Percentiles rank a stretch among this genome's conserved stretches.
These are phyloP conservation scores for Pantherophis guttatus DNA, from an alignment of 2,113 vertebrate genomes.

Conservation along the genomic window DNA sequence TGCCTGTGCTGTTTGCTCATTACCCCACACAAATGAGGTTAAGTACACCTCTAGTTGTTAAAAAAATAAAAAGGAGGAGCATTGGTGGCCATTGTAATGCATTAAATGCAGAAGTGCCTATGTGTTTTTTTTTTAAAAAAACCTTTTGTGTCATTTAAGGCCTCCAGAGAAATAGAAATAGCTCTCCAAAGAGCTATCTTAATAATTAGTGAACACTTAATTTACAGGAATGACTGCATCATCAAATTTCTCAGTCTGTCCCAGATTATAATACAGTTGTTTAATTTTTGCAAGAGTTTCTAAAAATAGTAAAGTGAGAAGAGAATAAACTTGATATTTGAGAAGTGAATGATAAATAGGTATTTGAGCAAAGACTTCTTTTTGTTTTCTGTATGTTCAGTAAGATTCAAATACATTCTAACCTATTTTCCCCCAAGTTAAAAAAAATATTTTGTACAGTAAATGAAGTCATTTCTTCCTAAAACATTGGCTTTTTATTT, in stretches of 20 bases:
- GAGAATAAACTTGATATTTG: neutral
- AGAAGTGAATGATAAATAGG: neutral
- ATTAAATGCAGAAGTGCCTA: neutral
- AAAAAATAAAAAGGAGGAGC: neutral
- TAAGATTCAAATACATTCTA: constrained; percentile 20
- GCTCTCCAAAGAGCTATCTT: constrained; percentile 28
- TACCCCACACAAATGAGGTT: neutral
- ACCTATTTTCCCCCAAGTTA: neutral
- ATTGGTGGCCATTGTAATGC: neutral
- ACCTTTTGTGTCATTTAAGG: constrained; percentile 33
- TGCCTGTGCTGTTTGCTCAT: constrained; percentile 3
- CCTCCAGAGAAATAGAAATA: constrained; percentile 22
- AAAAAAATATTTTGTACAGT: constrained; percentile 2
- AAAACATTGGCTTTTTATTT: constrained; percentile 52
- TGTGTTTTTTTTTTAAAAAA: neutral
- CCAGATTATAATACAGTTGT: constrained; percentile 19
- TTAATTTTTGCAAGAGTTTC: constrained; percentile 10
- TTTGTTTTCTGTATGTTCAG: neutral
- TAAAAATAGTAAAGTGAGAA: constrained; percentile 17
- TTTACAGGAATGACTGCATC: constrained; percentile 29
- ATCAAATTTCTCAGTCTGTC: constrained; percentile 26
- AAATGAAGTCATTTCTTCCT: constrained; percentile 28
- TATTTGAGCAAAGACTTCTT: constrained; percentile 29
- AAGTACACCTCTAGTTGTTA: neutral
- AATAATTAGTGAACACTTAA: constrained; percentile 37